Evolutionary conservation across 2,888 invertebrate genomes (phyloP).

Genomic region (Megaustenia siamemsis): DNA sequence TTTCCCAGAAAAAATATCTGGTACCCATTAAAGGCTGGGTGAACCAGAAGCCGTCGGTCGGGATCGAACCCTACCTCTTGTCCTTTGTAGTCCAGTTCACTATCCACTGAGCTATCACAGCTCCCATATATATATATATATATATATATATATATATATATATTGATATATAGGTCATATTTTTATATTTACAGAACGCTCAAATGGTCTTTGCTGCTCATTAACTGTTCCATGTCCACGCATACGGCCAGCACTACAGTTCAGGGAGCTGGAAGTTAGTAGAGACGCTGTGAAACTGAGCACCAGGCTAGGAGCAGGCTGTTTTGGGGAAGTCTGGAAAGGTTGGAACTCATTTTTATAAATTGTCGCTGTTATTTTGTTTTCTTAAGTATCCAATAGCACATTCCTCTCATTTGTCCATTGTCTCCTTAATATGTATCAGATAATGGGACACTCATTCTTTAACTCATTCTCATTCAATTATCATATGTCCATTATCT

Average conservation of each 20-base stretch:
- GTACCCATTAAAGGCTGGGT: no score
- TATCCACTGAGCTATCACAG: no score
- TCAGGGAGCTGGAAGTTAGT: constrained; percentile 99
- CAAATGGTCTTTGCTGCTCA: constrained; percentile 96
- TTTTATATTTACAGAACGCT: constrained; percentile 86
- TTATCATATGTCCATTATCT: no score
- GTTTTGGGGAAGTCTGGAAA: constrained; percentile 97
- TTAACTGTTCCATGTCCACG: constrained; percentile 95
- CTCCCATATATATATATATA: no score
- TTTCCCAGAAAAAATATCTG: no score
- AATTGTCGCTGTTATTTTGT: neutral
- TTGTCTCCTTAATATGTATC: neutral
- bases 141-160: no score
- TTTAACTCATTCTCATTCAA: neutral
- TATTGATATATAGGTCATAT: no score
- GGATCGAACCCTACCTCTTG: no score
- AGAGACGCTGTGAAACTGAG: constrained; percentile 92
- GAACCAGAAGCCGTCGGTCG: no score
- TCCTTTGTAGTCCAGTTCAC: no score
- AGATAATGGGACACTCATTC: neutral
- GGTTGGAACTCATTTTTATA: constrained; percentile 79
- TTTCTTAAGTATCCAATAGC: neutral
- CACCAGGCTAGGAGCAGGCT: constrained; percentile 94
- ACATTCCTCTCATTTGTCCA: neutral
- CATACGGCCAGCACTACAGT: constrained; percentile 92